Evolutionary conservation across 2,797 vertebrate genomes (phyloP), one percentile per base, ranked within the genome.

Genomic region (Sebastes taczanowskii): DNA sequence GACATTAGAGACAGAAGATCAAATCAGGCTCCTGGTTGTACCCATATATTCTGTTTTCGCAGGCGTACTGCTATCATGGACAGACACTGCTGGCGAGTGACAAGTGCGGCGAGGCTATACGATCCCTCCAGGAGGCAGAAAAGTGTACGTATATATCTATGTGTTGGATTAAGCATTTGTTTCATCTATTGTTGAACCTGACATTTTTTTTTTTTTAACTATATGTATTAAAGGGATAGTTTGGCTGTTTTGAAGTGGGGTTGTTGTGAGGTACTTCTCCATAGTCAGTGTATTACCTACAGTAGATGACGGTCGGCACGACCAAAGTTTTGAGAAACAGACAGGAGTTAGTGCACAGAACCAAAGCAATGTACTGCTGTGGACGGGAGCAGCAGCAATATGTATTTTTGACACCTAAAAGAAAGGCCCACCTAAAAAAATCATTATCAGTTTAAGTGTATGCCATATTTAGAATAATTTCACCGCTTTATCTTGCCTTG

Each of bases 11-110:
- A 58, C 5, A 4, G 4, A 42, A n/a, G 22, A 49, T 10, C 25
- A 30, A 7, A n/a, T 27, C 6, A 7, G 4, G 1, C 30, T 42
- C 2, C 1, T 11, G 9, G 3, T 79, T 27, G 2, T 18, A 23
- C 38, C 23, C 11, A 4, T 14, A 2, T 2, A 5, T 72, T 75
- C 10, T 75, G 32, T 56, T 81, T 59, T 81, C 27, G 10, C 93
- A 99, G 99, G 97, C 98, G 0, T 98, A 96, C 89, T 99, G 98
- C 89, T 99, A 99, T 81, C 95, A 99, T 52, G 99, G 99, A 61
- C 97, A 99, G 74, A 99, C 98, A 2, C 95, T 99, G 74, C 92
- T 99, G 87, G 96, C 96, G 0, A 96, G 94, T 63, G 99, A 99
- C 91, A 99, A 99, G 86, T 99, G 99, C 71, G 99, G 98, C 16